A percentile compares a stretch with the other conserved stretches of the same genome.
phyloP scores from a whole-genome alignment of 1,140 invertebrate species.

The Vanessa atalanta region DNA sequence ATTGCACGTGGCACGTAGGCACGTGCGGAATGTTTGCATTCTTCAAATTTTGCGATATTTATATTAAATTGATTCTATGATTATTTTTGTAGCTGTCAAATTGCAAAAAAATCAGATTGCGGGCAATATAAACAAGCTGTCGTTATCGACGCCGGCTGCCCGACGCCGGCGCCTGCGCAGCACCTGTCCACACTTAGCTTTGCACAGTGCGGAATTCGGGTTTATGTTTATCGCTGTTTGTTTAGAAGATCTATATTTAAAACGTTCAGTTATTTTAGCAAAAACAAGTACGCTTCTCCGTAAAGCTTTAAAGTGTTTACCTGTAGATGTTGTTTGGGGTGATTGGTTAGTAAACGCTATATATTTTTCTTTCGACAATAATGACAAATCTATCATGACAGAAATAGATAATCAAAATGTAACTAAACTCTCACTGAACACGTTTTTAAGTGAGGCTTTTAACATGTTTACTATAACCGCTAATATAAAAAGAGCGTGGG shows the following conservation, averaged over 20 bases:
- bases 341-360: too few species aligned
- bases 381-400: too few species aligned
- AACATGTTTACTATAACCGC: too few species aligned
- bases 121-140: slow-evolving; percentile 15
- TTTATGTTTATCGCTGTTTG: slow-evolving; percentile 14
- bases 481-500: too few species aligned
- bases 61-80: neutral
- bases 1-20: too few species aligned
- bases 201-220: slow-evolving; percentile 19
- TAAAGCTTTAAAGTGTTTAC: too few species aligned
- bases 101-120: slow-evolving; percentile 10
- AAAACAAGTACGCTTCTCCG: neutral
- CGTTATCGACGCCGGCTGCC: slow-evolving; percentile 4
- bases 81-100: neutral
- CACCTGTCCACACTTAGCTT: slow-evolving; percentile 25
- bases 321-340: too few species aligned
- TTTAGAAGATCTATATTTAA: slow-evolving; percentile 14
- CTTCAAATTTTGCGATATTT: neutral
- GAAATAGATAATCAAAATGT: too few species aligned
- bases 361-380: too few species aligned
- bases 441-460: too few species aligned
- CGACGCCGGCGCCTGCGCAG: slow-evolving; percentile 18
- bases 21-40: neutral
- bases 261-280: neutral
- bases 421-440: too few species aligned